Evolutionary conservation across 2,888 invertebrate genomes (phyloP).

Genomic region (Trisateles emortualis): DNA sequence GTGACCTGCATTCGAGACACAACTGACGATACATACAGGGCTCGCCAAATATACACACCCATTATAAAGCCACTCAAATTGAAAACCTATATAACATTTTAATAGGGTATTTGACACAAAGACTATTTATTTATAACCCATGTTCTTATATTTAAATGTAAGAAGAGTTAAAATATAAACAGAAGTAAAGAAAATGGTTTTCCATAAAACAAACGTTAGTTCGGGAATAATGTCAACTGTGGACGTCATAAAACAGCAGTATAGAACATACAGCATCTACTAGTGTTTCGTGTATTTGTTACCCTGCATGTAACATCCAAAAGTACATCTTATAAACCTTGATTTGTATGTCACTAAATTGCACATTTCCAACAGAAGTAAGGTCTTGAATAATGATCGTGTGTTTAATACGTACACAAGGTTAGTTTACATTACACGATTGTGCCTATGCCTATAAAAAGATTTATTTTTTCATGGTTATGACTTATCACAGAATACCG

Average conservation of each 20-base stretch:
- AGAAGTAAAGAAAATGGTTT: too few relatives aligned
- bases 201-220: too few relatives aligned
- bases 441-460: neutral
- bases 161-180: too few relatives aligned
- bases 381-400: neutral
- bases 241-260: too few relatives aligned
- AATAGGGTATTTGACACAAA: too few relatives aligned
- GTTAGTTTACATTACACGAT: neutral
- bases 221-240: too few relatives aligned
- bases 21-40: slow-evolving; percentile 42
- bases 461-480: slow-evolving; percentile 2
- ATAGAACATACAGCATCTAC: slow-evolving; percentile 39
- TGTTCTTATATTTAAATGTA: too few relatives aligned
- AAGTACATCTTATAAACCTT: slow-evolving; percentile 41
- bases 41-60: too few relatives aligned
- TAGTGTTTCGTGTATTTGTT: slow-evolving; percentile 35
- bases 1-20: slow-evolving; percentile 69
- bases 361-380: slow-evolving; percentile 1
- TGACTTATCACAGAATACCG: slow-evolving; percentile 15
- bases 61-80: too few relatives aligned
- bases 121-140: too few relatives aligned
- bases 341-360: slow-evolving; percentile 42
- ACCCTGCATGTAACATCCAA: slow-evolving; percentile 19
- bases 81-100: too few relatives aligned
- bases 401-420: neutral